Evolutionary conservation across 2,888 invertebrate genomes (phyloP), one percentile per base, ranked within the genome.

Genomic region (Cheilosia grossa): DNA sequence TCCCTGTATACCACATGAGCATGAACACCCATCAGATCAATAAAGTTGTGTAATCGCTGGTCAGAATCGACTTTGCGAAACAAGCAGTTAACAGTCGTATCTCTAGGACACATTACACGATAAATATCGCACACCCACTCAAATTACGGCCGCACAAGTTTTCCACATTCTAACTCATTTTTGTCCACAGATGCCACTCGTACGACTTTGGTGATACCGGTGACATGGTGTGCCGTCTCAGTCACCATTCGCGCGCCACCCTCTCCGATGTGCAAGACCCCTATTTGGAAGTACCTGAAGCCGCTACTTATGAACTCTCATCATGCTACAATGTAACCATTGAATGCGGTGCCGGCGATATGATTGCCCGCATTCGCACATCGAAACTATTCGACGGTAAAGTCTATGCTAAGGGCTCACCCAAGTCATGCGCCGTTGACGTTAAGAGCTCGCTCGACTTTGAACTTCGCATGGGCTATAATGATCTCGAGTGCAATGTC

Each of bases 271-370:
- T 97, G 88, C 96, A 96, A 94, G 97, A 97, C 89, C 97, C 97
- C 44, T 97, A 97, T 92, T 93, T 97, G 89, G 97, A 97, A 91
- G 97, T 98, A 42, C 96, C 97, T 30, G 97, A 97, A 93, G 97
- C 97, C 13, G 95, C 97, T 40, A 98, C 98, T 15, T 98, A 97
- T 93, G 98, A 98, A 93, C 93, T 98, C 87, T 96, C 97, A 88
- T 97, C 98, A 27, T 98, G 98, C 92, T 98, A 98, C 94, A 98
- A 98, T 92, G 97, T 98, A 59, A 97, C 96, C 88, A 97, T 98
- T 90, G 97, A 98, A 92, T 98, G 98, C 90, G 95, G 97, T 73
- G 95, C 97, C 33, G 96, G 97, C 69, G 97, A 98, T 91, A 98
- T 98, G 98, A 95, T 98, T 79, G 97, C 98, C 44, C 95, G 95